phyloP scores from a whole-genome alignment of 2,888 invertebrate species.

The Pharmacophagus antenor region DNA sequence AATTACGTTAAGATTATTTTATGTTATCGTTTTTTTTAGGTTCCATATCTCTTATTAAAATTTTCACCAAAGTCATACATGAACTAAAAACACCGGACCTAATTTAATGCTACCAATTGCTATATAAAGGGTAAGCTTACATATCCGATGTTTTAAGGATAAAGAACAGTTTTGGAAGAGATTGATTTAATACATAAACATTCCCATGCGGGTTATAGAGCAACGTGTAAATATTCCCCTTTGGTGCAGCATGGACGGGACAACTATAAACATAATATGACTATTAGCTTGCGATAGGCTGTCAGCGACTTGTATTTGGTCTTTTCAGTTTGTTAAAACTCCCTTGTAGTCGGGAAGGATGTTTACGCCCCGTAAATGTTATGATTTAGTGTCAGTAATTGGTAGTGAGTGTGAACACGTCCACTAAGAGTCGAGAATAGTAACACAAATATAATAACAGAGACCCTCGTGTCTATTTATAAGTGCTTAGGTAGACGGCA shows the following conservation, averaged over 20 bases:
- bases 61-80: background rate
- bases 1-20: no score
- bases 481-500: constrained; percentile 45
- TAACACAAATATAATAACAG: constrained; percentile 76
- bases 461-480: constrained; percentile 62
- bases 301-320: constrained; percentile 71
- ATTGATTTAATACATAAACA: constrained; percentile 70
- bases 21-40: no score
- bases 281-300: constrained; percentile 72
- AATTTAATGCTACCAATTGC: constrained; percentile 7
- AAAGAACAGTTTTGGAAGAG: constrained; percentile 49
- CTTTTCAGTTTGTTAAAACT: constrained; percentile 60
- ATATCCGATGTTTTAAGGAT: constrained; percentile 42
- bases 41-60: background rate
- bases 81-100: constrained; percentile 11
- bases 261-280: constrained; percentile 65
- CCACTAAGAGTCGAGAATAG: constrained; percentile 70
- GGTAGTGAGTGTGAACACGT: constrained; percentile 76
- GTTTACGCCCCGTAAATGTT: constrained; percentile 74
- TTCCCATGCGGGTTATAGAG: constrained; percentile 64
- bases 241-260: constrained; percentile 56
- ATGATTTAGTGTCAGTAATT: constrained; percentile 78
- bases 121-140: constrained; percentile 17
- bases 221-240: constrained; percentile 53
- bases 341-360: constrained; percentile 58